Conservation (phyloP, 2,113 vertebrate species). For the Heteronetta atricapilla region DNA sequence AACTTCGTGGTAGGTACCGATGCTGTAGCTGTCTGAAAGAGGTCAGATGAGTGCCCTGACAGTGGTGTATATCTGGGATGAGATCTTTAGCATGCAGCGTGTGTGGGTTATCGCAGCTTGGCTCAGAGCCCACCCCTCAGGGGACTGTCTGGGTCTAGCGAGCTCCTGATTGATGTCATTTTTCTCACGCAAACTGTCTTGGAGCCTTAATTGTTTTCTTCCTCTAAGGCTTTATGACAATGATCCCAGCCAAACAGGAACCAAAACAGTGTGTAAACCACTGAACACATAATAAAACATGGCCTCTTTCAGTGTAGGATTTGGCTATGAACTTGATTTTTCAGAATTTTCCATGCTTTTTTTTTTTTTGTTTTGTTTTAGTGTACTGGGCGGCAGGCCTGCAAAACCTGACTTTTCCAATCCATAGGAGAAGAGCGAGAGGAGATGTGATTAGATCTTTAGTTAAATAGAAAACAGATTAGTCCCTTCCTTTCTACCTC, state of each 20-base stretch:
- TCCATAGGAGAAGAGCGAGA: background rate
- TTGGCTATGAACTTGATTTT: background rate
- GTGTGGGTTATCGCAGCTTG: background rate
- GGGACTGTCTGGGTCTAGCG: fast-evolving
- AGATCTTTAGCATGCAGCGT: background rate
- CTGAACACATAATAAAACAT: background rate
- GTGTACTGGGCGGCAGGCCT: background rate
- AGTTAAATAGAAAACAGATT: background rate
- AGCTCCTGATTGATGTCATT: background rate
- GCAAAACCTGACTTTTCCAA: background rate
- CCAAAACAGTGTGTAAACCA: background rate
- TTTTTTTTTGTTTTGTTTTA: background rate
- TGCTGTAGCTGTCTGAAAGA: background rate
- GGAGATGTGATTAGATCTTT: background rate
- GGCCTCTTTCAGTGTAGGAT: background rate
- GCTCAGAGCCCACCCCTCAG: background rate
- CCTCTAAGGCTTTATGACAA: constrained; percentile 15
- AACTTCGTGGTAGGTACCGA: background rate
- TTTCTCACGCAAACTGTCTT: background rate
- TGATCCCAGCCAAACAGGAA: constrained; percentile 33
- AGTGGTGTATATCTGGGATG: background rate
- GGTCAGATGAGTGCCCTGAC: background rate
- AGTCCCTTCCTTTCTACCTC: background rate
- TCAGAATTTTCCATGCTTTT: background rate
- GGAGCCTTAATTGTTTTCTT: background rate